Percentiles rank a stretch among this genome's conserved stretches.
phyloP scores from a whole-genome alignment of 1,140 invertebrate genomes.

The Scaptomyza hsui region DNA sequence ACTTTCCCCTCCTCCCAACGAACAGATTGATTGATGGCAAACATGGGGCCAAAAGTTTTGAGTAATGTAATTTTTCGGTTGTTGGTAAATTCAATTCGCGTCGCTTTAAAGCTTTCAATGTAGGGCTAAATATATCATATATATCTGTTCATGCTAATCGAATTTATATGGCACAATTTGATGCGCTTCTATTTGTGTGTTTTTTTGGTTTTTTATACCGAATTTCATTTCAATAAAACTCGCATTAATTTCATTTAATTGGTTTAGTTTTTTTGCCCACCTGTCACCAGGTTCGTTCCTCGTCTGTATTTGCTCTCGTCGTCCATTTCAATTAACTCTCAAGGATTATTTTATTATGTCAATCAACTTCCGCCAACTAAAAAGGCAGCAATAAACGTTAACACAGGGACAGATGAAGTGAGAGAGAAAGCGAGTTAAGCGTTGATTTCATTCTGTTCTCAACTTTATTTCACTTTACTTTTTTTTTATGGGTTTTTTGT shows the following conservation, averaged over 20 bases:
- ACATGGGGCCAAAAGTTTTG: constrained; percentile 56
- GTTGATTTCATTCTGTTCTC: constrained; percentile 22
- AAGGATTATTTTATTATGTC: constrained; percentile 82
- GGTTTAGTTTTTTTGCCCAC: constrained; percentile 61
- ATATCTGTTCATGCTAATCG: constrained; percentile 30
- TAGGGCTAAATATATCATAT: no score
- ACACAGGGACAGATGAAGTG: background rate
- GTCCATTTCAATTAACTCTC: constrained; percentile 80
- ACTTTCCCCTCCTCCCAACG: background rate
- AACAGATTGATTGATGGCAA: constrained; percentile 77
- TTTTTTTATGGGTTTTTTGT: constrained; percentile 12
- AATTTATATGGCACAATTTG: constrained; percentile 27
- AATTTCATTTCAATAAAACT: constrained; percentile 81
- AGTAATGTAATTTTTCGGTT: constrained; percentile 20
- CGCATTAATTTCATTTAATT: constrained; percentile 79
- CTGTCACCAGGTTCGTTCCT: constrained; percentile 49
- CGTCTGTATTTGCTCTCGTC: constrained; percentile 29
- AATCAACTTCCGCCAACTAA: constrained; percentile 79
- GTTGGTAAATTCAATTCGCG: constrained; percentile 62
- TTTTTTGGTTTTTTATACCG: background rate
- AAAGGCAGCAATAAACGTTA: constrained; percentile 63
- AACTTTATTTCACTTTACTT: constrained; percentile 12
- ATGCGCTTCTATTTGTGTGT: no score
- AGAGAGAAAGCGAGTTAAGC: background rate
- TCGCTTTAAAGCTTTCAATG: constrained; percentile 33